Evolutionary conservation across 1,140 invertebrate species (phyloP).

Genomic region (Archivesica marissinica): DNA sequence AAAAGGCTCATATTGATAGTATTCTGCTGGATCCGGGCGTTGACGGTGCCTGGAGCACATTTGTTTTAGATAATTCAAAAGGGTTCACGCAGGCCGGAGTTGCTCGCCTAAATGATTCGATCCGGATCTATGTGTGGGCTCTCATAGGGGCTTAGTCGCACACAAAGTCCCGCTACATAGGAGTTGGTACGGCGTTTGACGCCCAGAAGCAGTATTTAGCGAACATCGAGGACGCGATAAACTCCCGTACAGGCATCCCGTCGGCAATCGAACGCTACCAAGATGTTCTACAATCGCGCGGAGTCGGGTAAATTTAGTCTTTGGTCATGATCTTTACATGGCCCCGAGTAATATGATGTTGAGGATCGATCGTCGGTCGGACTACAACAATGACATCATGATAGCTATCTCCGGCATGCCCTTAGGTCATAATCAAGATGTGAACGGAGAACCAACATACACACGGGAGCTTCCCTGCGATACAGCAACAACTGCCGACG

Average conservation of each 20-base stretch:
- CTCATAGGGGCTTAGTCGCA: conserved; percentile 31
- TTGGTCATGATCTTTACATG: conserved; percentile 46
- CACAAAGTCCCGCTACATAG: neutral
- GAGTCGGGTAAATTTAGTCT: neutral
- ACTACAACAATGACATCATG: conserved; percentile 55
- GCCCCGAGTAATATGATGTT: conserved; percentile 48
- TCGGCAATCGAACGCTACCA: conserved; percentile 34
- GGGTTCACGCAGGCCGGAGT: conserved; percentile 41
- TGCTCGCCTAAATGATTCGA: conserved; percentile 35
- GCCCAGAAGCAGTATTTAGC: conserved; percentile 6
- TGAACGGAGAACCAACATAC: too few species aligned
- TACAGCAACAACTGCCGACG: too few species aligned
- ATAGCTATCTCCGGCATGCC: neutral
- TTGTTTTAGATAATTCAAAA: conserved; percentile 15
- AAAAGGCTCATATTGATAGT: conserved; percentile 8
- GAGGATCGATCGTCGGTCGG: conserved; percentile 4
- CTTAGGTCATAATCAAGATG: neutral
- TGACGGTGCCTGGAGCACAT: conserved; percentile 25
- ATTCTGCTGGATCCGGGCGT: neutral
- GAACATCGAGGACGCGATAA: neutral
- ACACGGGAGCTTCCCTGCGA: too few species aligned
- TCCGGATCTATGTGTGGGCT: conserved; percentile 49
- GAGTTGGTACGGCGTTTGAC: neutral
- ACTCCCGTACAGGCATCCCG: neutral
- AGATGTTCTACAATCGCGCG: neutral